Percentiles rank a stretch among this genome's conserved stretches.
Conservation (phyloP, 1,140 invertebrate genomes). For the Saccostrea echinata region DNA sequence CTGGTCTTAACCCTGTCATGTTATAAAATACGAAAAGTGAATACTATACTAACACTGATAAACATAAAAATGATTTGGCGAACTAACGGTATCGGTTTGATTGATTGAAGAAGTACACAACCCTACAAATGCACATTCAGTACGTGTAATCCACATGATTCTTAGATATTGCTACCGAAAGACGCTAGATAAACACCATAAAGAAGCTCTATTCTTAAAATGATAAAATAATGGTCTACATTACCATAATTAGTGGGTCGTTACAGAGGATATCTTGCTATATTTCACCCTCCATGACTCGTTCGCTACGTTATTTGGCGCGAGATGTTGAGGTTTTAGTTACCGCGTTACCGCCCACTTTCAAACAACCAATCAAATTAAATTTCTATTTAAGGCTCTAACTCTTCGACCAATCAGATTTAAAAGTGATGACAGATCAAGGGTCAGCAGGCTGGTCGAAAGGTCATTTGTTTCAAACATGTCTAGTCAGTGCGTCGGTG, state of each 20-base stretch:
- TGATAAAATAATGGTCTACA: not conserved
- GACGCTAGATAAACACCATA: not conserved
- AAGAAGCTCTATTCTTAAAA: not conserved
- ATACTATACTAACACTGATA: not conserved
- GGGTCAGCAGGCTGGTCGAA: constrained; percentile 47
- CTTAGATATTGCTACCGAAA: not conserved
- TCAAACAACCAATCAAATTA: constrained; percentile 63
- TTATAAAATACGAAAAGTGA: not conserved
- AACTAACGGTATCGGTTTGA: constrained; percentile 24
- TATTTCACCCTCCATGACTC: constrained; percentile 33
- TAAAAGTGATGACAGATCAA: not conserved
- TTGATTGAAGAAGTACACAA: not conserved
- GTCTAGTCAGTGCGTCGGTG: constrained; percentile 55
- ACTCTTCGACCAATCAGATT: constrained; percentile 61
- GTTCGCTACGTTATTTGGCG: constrained; percentile 67
- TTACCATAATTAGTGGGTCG: constrained; percentile 22
- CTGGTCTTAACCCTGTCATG: not conserved
- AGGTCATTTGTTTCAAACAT: constrained; percentile 62
- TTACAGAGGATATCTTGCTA: constrained; percentile 16
- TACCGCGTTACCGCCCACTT: constrained; percentile 62
- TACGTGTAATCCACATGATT: constrained; percentile 2
- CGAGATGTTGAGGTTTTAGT: constrained; percentile 69
- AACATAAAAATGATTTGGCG: not conserved
- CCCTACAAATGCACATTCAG: not conserved
- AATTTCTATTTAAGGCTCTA: constrained; percentile 6